These are phyloP conservation scores for Epinephelus fuscoguttatus DNA, from an alignment of 2,113 vertebrate genomes.

Conservation along the genomic window DNA sequence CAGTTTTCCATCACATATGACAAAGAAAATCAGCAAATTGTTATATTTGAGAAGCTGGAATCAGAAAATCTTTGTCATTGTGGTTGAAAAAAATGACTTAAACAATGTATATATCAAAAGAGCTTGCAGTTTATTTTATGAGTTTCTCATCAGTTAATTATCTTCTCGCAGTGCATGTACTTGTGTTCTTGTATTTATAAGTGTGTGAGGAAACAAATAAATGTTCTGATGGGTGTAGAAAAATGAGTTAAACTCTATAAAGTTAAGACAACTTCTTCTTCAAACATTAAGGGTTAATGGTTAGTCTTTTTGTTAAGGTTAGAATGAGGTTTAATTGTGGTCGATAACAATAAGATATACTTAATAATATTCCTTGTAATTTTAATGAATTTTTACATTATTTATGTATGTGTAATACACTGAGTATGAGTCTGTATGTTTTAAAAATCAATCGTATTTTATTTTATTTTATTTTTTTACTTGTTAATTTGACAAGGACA, in stretches of 20 bases:
- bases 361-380: background rate
- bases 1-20: background rate
- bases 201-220: background rate
- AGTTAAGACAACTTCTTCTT: background rate
- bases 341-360: background rate
- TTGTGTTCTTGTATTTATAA: background rate
- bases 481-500: too few relatives aligned
- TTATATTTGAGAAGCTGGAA: background rate
- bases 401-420: background rate
- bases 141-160: too few relatives aligned
- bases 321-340: background rate
- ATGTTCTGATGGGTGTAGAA: background rate
- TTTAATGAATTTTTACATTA: background rate
- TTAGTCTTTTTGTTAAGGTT: background rate
- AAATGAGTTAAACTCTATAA: background rate
- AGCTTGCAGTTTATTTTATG: background rate
- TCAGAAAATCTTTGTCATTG: background rate
- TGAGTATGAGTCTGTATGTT: background rate
- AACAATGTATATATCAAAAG: background rate
- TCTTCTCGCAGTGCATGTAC: too few relatives aligned
- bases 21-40: background rate
- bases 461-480: too few relatives aligned
- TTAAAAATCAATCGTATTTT: background rate
- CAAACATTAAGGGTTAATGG: background rate
- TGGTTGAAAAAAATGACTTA: background rate